A percentile compares a stretch with the other conserved stretches of the same genome.
These are phyloP conservation scores for Lapara coniferarum DNA, from an alignment of 2,888 invertebrate species.

Conservation along the genomic window DNA sequence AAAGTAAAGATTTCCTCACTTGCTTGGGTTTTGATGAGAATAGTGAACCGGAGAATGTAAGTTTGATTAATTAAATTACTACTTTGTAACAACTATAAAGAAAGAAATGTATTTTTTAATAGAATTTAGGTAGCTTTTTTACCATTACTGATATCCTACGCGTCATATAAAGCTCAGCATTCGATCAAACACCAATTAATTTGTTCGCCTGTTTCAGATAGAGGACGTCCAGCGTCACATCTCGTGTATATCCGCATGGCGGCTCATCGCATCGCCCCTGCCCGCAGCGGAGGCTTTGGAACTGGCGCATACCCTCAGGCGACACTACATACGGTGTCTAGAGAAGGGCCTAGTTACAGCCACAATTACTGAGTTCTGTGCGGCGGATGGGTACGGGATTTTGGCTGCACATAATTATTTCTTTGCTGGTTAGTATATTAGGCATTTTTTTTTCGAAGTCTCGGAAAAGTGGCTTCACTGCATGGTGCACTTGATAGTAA, in stretches of 20 bases:
- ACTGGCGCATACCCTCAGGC: slow-evolving; percentile 84
- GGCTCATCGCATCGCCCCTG: slow-evolving; percentile 87
- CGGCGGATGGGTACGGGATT: slow-evolving; percentile 91
- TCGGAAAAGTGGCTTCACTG: too few relatives aligned
- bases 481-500: too few relatives aligned
- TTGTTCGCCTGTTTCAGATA: slow-evolving; percentile 63
- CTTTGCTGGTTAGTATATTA: slow-evolving; percentile 60
- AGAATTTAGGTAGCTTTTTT: not conserved
- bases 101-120: not conserved
- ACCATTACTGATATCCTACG: too few relatives aligned
- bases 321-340: slow-evolving; percentile 85
- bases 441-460: not conserved
- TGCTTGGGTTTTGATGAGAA: slow-evolving; percentile 86
- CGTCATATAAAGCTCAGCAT: too few relatives aligned
- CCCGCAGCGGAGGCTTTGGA: slow-evolving; percentile 80
- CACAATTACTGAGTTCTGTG: slow-evolving; percentile 87
- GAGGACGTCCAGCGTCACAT: slow-evolving; percentile 93
- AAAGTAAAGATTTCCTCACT: slow-evolving; percentile 84
- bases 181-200: too few relatives aligned
- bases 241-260: slow-evolving; percentile 89
- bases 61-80: slow-evolving; percentile 41
- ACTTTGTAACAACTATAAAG: not conserved
- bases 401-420: slow-evolving; percentile 89
- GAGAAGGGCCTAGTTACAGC: slow-evolving; percentile 77
- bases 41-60: slow-evolving; percentile 85